Evolutionary conservation across 2,888 invertebrate genomes (phyloP), one percentile per base, ranked within the genome.

Genomic region (Colostygia pectinataria): DNA sequence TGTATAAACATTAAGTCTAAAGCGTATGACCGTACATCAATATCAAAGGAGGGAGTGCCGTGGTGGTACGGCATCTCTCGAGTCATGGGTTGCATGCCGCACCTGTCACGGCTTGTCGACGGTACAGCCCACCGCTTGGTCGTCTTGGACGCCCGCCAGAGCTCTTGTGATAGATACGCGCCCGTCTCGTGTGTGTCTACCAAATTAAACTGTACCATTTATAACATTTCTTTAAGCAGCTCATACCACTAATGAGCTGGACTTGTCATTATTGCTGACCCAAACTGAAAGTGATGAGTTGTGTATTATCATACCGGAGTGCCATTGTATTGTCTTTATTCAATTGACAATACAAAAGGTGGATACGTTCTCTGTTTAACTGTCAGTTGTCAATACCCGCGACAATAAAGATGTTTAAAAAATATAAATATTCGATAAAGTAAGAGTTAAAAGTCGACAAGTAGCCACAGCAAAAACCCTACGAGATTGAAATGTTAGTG

Each of bases 191-290:
- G 77, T 83, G 80, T 82, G 88, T 89, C 90, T 85, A 88, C 87
- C 79, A 86, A 89, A 88, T 90, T 88, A 89, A 88, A 88, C 87
- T 80, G 80, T 77, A 77, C 79, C 84, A 88, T 90, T 89, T 86
- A 77, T 88, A 82, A 85, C 70, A 75, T 80, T 84, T 82, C 84
- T 79, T 81, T 83, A 84, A 84, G 76, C 74, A 85, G 77, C 76
- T 72, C 67, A 73, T 63, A 65, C 59, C 74, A 73, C 81, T 87
- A 83, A 87, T 85, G 80, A 81, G 77, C 74, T 65, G 68, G 63
- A 61, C 71, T 68, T 66, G 61, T 68, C 68, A 73, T 74, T 72
- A 68, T 64, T 46, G 39, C 44, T 54, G 58, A 61, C 56, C 60
- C 51, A 46, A 55, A 56, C 55, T 33, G 31, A 44, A n/a, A 33